Percentiles rank a stretch among this genome's conserved stretches.
These are phyloP conservation scores for Trematomus bernacchii DNA, from an alignment of 2,797 vertebrate genomes.

Conservation along the genomic window DNA sequence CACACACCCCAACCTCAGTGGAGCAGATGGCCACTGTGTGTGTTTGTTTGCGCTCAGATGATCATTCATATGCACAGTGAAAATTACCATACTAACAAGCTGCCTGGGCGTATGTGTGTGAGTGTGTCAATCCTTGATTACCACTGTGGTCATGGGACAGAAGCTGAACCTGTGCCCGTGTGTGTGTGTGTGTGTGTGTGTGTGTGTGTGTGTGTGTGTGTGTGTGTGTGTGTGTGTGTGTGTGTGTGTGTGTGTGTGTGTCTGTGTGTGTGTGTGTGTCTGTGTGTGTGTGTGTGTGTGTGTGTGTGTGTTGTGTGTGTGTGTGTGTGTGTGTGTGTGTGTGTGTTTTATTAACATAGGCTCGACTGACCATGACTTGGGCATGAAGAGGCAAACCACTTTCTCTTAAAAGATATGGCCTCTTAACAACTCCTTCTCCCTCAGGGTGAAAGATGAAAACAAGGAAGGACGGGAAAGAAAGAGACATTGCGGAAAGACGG, in stretches of 20 bases:
- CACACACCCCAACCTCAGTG: constrained; percentile 58
- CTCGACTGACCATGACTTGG: constrained; percentile 61
- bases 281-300: constrained; percentile 30
- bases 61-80: constrained; percentile 72
- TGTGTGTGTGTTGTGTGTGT: constrained; percentile 31
- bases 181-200: constrained; percentile 29
- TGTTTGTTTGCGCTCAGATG: constrained; percentile 78
- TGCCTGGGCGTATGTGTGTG: constrained; percentile 65
- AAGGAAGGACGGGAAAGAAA: constrained; percentile 9
- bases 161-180: constrained; percentile 32
- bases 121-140: constrained; percentile 65
- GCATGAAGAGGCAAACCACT: constrained; percentile 62
- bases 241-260: constrained; percentile 24
- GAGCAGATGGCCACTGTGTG: constrained; percentile 83
- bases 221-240: constrained; percentile 19
- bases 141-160: constrained; percentile 54
- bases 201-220: constrained; percentile 31
- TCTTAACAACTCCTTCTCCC: constrained; percentile 49
- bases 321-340: constrained; percentile 33
- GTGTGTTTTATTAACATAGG: constrained; percentile 43
- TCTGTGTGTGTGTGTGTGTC: constrained; percentile 35
- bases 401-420: constrained; percentile 83
- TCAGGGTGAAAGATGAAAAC: constrained; percentile 47
- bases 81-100: constrained; percentile 81
- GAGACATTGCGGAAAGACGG: background rate